These are phyloP conservation scores for Tortrix viridana DNA, from an alignment of 2,888 invertebrate genomes.

Conservation along the genomic window DNA sequence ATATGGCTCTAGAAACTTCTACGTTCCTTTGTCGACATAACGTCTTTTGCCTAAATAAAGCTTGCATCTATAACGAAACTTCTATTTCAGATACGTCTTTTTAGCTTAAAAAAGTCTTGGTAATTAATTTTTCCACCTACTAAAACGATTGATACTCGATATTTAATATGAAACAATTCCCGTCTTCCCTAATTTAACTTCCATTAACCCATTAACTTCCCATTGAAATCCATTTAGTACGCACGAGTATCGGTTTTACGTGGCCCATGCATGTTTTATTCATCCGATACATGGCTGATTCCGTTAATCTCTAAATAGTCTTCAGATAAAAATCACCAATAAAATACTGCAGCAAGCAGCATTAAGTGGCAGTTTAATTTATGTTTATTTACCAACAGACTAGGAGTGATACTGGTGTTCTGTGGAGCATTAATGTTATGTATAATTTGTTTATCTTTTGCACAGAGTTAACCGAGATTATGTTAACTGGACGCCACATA, in stretches of 20 bases:
- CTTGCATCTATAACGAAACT: no score
- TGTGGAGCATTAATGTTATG: constrained; percentile 7
- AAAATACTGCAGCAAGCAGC: constrained; percentile 4
- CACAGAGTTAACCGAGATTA: no score
- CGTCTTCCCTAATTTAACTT: no score
- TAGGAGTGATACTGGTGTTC: not conserved
- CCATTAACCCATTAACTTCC: not conserved
- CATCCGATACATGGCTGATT: not conserved
- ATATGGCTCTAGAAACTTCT: constrained; percentile 1
- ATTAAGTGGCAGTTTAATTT: constrained; percentile 7
- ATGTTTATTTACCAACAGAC: constrained; percentile 13
- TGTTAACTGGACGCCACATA: no score
- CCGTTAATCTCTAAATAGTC: constrained; percentile 6
- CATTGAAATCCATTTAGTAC: not conserved
- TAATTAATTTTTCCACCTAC: no score
- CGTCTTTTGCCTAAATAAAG: no score
- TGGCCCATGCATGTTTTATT: not conserved
- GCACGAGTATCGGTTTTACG: not conserved
- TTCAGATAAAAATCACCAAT: constrained; percentile 16
- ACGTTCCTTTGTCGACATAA: not conserved
- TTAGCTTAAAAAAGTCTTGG: no score
- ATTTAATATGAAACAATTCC: not conserved
- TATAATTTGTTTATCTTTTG: not conserved
- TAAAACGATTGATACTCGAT: no score
- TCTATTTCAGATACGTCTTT: no score